These are phyloP conservation scores for Agelaius tricolor DNA, from an alignment of 2,113 vertebrate species.

Conservation along the genomic window DNA sequence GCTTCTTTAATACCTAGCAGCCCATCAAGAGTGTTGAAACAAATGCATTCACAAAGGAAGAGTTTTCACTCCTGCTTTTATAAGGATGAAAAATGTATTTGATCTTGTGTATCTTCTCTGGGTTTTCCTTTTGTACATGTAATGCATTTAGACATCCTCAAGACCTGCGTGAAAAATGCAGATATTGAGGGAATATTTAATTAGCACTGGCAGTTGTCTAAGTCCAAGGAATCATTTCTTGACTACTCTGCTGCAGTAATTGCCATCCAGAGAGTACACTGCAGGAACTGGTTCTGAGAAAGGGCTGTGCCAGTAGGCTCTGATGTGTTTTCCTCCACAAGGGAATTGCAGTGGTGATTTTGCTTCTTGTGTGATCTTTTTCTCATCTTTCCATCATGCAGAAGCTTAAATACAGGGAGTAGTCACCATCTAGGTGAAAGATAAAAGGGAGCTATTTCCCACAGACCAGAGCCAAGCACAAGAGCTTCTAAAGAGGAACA, in stretches of 20 bases:
- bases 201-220: neutral
- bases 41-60: neutral
- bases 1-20: neutral
- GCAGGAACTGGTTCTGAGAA: neutral
- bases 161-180: neutral
- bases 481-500: neutral
- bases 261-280: neutral
- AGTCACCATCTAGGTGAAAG: neutral
- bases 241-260: neutral
- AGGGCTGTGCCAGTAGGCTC: neutral
- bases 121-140: neutral
- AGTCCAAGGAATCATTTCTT: neutral
- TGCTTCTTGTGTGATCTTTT: neutral
- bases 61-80: neutral
- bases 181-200: neutral
- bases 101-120: neutral
- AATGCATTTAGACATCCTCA: neutral
- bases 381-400: neutral
- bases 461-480: neutral
- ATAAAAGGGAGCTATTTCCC: neutral
- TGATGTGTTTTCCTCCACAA: neutral
- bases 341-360: neutral
- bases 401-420: slow-evolving; percentile 6
- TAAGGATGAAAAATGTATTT: neutral
- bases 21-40: neutral